phyloP scores from a whole-genome alignment of 2,113 vertebrate genomes.

The Thunnus maccoyii region DNA sequence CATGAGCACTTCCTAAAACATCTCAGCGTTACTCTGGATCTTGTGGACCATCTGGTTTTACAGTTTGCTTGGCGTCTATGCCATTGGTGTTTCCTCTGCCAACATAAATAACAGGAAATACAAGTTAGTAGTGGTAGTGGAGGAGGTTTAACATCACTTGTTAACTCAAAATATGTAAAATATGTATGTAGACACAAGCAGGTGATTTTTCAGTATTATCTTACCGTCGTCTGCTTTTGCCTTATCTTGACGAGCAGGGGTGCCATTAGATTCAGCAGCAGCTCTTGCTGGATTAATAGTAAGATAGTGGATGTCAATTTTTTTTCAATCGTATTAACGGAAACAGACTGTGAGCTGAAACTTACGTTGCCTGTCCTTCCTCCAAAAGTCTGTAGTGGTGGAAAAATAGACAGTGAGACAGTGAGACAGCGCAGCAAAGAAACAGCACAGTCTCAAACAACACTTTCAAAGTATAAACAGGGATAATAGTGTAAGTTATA shows the following conservation, averaged over 20 bases:
- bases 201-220: not conserved
- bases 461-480: too few relatives aligned
- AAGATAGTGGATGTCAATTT: not conserved
- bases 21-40: not conserved
- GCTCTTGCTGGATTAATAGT: constrained; percentile 17
- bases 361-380: constrained; percentile 20
- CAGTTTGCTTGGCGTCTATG: rapidly evolving
- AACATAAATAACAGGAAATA: not conserved
- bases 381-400: constrained; percentile 71
- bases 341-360: not conserved
- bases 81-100: constrained; percentile 39
- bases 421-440: too few relatives aligned
- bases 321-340: not conserved
- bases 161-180: not conserved
- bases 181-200: not conserved
- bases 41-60: not conserved
- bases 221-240: constrained; percentile 12
- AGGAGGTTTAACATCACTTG: not conserved
- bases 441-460: too few relatives aligned
- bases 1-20: not conserved
- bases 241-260: rapidly evolving
- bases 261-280: constrained; percentile 8
- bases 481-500: not conserved
- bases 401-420: too few relatives aligned
- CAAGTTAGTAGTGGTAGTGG: too few relatives aligned